Base-by-base conservation (phyloP, 2,113 vertebrate species). In the Rhea pennata region DNA sequence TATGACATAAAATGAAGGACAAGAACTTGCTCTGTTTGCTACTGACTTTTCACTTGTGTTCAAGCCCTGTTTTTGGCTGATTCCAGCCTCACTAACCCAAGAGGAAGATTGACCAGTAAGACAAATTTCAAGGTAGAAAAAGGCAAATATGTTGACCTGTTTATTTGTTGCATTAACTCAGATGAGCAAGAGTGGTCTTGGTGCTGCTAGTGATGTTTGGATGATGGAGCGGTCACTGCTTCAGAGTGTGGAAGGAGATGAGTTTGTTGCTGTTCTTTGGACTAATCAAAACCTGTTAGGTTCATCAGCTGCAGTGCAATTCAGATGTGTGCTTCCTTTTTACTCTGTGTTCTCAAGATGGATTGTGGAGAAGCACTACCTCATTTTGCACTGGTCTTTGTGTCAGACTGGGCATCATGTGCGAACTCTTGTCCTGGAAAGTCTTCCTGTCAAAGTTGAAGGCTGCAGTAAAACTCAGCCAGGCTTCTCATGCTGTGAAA, bases 371-470 rank as follows among this genome's bases (percentile, higher is more conserved):
- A 31, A 71, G 2, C 19, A 7, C 8, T 46, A 8, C 9, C 29
- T 46, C 11, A 4, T 85, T 75, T 66, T 58, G 44, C 44, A 64
- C 2, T 26, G 3, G 26, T 87, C 13, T 16, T 17, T 2, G 0
- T 5, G 13, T 39, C 36, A 0, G 2, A 31, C 5, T 3, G 44
- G 71, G 42, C 72, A 71, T 16, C 50, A 3, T 0, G 1, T 50
- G 44, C 54, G 46, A 33, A 46, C 36, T 23, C 24, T 9, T n/a
- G 16, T 33, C 53, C 75, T 69, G 66, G 72, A 8, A 65, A 50
- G 15, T n/a, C 26, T 50, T 70, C 17, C 62, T 10, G 2, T 6
- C 22, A 24, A 67, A 90, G 8, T 31, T 73, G 82, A 80, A 90
- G 48, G 39, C 61, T 48, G 70, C 27, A 53, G 42, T 61, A 27